Percentiles rank a stretch among this genome's conserved stretches.
Conservation (phyloP, 2,113 vertebrate species). For the Hepsetus odoe region DNA sequence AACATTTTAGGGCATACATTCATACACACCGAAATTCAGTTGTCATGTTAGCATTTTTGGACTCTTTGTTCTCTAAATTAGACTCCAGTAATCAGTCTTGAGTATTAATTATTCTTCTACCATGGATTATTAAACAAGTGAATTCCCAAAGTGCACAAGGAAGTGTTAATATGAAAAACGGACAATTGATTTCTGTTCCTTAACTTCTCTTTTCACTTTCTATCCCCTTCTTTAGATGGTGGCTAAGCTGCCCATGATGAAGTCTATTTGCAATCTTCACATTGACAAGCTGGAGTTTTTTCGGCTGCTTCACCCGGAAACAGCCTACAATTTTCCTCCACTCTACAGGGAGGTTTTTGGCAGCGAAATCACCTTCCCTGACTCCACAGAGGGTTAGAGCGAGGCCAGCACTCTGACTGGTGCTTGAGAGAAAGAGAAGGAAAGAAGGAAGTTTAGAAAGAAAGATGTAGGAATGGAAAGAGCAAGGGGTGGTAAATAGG, state of each 20-base stretch:
- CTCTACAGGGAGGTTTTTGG: constrained; percentile 89
- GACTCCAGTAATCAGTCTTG: not conserved
- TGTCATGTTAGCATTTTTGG: no score
- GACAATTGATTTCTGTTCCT: no score
- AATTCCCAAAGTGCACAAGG: no score
- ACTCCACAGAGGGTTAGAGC: constrained; percentile 81
- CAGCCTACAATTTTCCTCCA: constrained; percentile 83
- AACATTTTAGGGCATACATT: no score
- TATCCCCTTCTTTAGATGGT: constrained; percentile 77
- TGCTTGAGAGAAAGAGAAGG: constrained; percentile 29
- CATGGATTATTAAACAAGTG: no score
- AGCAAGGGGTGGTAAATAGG: constrained; percentile 38
- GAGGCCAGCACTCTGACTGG: not conserved
- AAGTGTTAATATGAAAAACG: no score
- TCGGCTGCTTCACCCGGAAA: constrained; percentile 85
- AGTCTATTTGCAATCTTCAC: constrained; percentile 90
- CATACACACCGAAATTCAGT: no score
- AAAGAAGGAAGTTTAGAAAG: constrained; percentile 43
- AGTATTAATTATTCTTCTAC: not conserved
- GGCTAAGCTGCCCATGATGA: constrained; percentile 86
- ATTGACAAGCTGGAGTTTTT: constrained; percentile 92
- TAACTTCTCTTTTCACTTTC: not conserved
- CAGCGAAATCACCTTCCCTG: constrained; percentile 83
- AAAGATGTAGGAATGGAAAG: constrained; percentile 15
- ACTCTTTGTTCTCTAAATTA: no score